Percentiles rank a stretch among this genome's conserved stretches.
phyloP scores from a whole-genome alignment of 2,888 invertebrate genomes.

The Megastigmus dorsalis region DNA sequence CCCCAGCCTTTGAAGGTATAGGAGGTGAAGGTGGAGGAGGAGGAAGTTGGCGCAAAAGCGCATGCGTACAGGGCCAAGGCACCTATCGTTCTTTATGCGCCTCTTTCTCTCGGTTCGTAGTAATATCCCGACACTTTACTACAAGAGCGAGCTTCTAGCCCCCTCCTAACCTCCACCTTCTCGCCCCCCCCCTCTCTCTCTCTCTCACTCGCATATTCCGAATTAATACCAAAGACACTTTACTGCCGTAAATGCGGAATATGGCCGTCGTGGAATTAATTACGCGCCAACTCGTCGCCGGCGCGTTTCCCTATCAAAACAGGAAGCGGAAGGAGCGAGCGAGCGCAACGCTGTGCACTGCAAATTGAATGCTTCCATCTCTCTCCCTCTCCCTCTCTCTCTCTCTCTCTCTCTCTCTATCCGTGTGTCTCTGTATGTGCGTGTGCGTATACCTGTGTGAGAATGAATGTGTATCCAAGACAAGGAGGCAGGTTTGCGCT shows the following conservation, averaged over 20 bases:
- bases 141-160: neutral
- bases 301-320: slow-evolving; percentile 50
- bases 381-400: neutral
- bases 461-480: too few relatives aligned
- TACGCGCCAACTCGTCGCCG: slow-evolving; percentile 48
- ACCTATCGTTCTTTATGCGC: slow-evolving; percentile 9
- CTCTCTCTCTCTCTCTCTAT: neutral
- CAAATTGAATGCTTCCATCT: slow-evolving; percentile 43
- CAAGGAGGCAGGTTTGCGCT: neutral
- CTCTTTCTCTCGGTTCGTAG: slow-evolving; percentile 4
- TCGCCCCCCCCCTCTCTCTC: neutral
- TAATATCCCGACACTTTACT: slow-evolving; percentile 10
- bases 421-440: neutral
- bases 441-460: neutral
- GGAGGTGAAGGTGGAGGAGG: too few relatives aligned
- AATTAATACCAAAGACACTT: slow-evolving; percentile 62
- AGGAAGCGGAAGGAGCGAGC: slow-evolving; percentile 31
- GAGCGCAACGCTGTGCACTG: too few relatives aligned
- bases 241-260: slow-evolving; percentile 59
- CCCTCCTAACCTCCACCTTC: neutral
- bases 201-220: slow-evolving; percentile 42
- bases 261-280: slow-evolving; percentile 55
- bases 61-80: too few relatives aligned
- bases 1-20: too few relatives aligned
- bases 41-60: neutral